phyloP scores from a whole-genome alignment of 1,140 invertebrate species.

The Dinothrombium tinctorium region DNA sequence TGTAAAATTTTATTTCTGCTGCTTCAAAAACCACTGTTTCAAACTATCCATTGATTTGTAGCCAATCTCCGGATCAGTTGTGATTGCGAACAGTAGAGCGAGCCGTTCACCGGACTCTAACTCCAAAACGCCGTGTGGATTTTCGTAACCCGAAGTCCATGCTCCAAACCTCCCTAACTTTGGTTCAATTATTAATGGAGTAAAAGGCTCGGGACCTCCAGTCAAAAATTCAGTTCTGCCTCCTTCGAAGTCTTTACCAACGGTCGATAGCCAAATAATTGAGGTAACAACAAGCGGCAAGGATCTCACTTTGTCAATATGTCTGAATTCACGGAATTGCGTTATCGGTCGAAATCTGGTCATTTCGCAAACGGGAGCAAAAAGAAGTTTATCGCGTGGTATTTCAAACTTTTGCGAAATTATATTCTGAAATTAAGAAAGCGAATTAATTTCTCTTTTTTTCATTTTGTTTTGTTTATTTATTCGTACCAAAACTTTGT shows the following conservation, averaged over 20 bases:
- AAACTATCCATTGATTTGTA: too few species aligned
- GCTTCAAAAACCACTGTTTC: too few species aligned
- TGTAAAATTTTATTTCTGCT: too few species aligned
- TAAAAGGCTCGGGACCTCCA: slow-evolving; percentile 2
- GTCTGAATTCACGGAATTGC: background rate
- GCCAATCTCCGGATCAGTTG: too few species aligned
- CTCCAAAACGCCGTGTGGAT: background rate
- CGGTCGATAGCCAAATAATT: background rate
- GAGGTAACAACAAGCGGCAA: background rate
- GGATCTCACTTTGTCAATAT: slow-evolving; percentile 2
- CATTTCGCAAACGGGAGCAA: background rate
- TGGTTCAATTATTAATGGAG: background rate
- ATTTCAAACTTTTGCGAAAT: background rate
- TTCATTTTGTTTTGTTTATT: background rate
- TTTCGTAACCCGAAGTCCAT: slow-evolving; percentile 2
- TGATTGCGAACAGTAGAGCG: slow-evolving; percentile 1
- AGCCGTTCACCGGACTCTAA: background rate
- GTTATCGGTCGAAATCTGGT: background rate
- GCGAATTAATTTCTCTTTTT: background rate
- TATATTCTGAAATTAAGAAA: background rate
- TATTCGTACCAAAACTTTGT: background rate
- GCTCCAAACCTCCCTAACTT: slow-evolving; percentile 1
- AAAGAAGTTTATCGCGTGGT: background rate
- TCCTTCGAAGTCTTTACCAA: slow-evolving; percentile 1
- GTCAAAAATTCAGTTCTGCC: background rate